These are phyloP conservation scores for Microcebus jonahi DNA, from an alignment of 2,113 vertebrate species.

Conservation along the genomic window DNA sequence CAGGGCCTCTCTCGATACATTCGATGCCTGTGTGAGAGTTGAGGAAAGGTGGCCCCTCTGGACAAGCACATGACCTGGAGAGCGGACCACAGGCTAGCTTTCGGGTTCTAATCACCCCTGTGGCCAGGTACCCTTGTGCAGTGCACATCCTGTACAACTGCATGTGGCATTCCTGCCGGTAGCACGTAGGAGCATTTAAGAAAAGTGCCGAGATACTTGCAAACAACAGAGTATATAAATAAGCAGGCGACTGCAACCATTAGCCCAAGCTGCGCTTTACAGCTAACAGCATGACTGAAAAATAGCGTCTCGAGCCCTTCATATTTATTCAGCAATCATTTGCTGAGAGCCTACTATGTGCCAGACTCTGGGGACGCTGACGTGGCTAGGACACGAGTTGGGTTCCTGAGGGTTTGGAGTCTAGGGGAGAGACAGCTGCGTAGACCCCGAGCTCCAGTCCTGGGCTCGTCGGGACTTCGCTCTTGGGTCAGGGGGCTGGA, in stretches of 20 bases:
- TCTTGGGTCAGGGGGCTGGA: neutral
- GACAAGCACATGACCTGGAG: neutral
- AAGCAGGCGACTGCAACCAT: neutral
- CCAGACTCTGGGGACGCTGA: neutral
- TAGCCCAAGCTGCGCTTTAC: neutral
- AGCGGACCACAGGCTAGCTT: neutral
- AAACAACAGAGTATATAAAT: neutral
- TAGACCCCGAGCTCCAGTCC: neutral
- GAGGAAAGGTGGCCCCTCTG: neutral
- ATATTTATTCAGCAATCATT: neutral
- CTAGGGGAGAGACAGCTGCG: neutral
- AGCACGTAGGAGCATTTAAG: neutral
- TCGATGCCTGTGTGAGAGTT: neutral
- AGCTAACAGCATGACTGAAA: neutral
- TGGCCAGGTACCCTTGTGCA: neutral
- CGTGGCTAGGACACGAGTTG: neutral
- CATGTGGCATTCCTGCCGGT: neutral
- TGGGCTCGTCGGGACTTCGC: neutral
- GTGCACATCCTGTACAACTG: neutral
- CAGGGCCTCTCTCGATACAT: neutral
- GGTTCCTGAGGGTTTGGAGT: rapidly evolving
- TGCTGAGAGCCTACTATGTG: too few relatives aligned
- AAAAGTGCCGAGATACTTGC: neutral
- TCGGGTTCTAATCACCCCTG: neutral
- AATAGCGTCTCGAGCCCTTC: neutral